phyloP scores from a whole-genome alignment of 2,797 vertebrate species.

The Fistularia commersonii region DNA sequence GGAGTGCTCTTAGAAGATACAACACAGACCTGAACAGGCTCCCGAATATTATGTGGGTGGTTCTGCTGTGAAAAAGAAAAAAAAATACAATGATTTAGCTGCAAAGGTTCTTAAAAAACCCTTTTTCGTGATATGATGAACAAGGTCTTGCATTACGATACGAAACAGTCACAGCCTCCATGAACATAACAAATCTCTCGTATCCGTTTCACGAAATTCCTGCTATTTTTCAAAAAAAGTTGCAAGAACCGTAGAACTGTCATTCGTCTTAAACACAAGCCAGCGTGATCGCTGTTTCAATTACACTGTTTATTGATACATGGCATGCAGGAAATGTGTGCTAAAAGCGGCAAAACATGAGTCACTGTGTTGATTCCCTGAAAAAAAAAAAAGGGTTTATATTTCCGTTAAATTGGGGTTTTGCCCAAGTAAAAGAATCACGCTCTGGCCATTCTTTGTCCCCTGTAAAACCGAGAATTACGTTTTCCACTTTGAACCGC shows the following conservation, averaged over 20 bases:
- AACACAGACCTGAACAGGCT: constrained; percentile 44
- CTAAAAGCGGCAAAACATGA: constrained; percentile 18
- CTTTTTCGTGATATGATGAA: background rate
- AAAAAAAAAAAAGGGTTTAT: constrained; percentile 13
- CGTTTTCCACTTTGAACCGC: constrained; percentile 26
- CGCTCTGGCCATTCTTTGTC: too few relatives aligned
- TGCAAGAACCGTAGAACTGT: constrained; percentile 6
- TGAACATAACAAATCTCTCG: constrained; percentile 5
- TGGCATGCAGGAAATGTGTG: constrained; percentile 9
- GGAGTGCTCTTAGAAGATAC: constrained; percentile 25
- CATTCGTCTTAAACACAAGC: constrained; percentile 34
- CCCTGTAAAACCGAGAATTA: constrained; percentile 12
- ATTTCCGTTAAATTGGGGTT: constrained; percentile 21
- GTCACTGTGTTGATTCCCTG: constrained; percentile 9
- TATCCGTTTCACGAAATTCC: background rate
- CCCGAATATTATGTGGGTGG: constrained; percentile 39
- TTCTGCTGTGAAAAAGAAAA: constrained; percentile 37
- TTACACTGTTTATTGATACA: constrained; percentile 39
- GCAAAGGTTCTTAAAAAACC: too few relatives aligned
- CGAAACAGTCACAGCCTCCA: background rate
- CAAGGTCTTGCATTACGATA: background rate
- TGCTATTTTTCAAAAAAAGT: constrained; percentile 6
- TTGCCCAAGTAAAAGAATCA: background rate
- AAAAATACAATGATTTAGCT: too few relatives aligned
- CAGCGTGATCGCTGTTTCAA: constrained; percentile 8